Evolutionary conservation across 2,113 vertebrate species (phyloP).

Genomic region (Cnemophilus loriae): DNA sequence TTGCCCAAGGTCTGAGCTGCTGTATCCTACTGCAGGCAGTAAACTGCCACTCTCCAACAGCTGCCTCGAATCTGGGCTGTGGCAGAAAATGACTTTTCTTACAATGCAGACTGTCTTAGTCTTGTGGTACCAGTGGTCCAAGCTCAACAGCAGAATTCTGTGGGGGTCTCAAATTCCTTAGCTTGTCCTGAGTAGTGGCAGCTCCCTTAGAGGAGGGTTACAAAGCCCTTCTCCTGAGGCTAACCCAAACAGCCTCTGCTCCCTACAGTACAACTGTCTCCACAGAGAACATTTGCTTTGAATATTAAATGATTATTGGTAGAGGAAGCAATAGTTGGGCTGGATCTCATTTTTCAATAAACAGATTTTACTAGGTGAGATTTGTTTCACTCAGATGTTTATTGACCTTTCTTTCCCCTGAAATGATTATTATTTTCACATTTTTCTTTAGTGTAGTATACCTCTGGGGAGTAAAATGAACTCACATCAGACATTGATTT

Average conservation of each 20-base stretch:
- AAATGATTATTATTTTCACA: not conserved
- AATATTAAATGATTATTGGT: not conserved
- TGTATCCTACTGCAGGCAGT: not conserved
- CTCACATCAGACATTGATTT: slow-evolving; percentile 6
- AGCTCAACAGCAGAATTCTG: not conserved
- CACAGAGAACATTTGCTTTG: not conserved
- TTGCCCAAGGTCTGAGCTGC: not conserved
- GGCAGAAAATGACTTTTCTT: not conserved
- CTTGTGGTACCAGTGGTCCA: not conserved
- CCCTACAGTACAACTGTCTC: not conserved
- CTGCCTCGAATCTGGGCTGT: not conserved
- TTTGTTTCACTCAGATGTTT: slow-evolving; percentile 3
- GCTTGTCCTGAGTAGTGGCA: not conserved
- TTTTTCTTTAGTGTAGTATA: not conserved
- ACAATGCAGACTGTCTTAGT: not conserved
- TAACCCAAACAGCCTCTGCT: not conserved
- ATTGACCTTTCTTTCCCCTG: not conserved
- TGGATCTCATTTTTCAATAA: not conserved
- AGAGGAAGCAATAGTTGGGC: not conserved
- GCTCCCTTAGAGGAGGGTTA: not conserved
- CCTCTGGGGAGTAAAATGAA: not conserved
- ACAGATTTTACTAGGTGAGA: not conserved
- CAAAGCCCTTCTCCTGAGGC: not conserved
- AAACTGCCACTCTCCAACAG: not conserved
- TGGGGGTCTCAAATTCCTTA: not conserved